Base-by-base conservation (phyloP, 1,140 invertebrate species). In the Cyphomyrmex costatus region DNA sequence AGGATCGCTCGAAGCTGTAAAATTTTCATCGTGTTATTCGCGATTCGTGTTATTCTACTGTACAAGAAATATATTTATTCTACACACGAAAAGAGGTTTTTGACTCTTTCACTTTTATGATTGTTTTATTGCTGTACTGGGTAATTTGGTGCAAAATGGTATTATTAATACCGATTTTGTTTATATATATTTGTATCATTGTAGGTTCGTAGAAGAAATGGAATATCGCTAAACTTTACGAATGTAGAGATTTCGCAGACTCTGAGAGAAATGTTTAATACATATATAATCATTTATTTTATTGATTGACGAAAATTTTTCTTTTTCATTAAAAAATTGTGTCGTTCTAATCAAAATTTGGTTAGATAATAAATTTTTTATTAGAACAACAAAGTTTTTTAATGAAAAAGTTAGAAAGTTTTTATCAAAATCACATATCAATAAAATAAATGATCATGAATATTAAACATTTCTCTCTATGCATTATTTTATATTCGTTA, bases 11-110 rank as follows among this genome's bases (percentile, higher is more conserved):
- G 51, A 82, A 73, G 70, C 19, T 78, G 63, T 56, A 71, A 16
- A 80, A 86, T 86, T 89, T 80, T 83, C 71, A 83, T 71, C 49
- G 21, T 19, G 30, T 58, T 36, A 14, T 33, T 46, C 6, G 30
- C 24, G 33, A 49, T 10, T n/a, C n/a, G n/a, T n/a, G n/a, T n/a
- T n/a, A n/a, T n/a, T n/a, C 33, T 70, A 53, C n/a, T 71, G 8
- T n/a, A n/a, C n/a, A 19, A 80, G 10, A 63, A 36, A 66, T 70
- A 53, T 42, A n/a, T 51, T 42, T 56, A n/a, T 19, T 19, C 12
- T n/a, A 6, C 6, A 36, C n/a, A 1, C 46, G 16, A 21, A 66
- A 73, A 30, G 19, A 60, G 36, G 1, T 10, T 42, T 42, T 42
- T 42, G n/a, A 53, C 19, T 53, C 19, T 4, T 7, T 53, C 1